These are phyloP conservation scores for Drosophila leonis DNA, from an alignment of 2,888 invertebrate genomes.

Conservation along the genomic window DNA sequence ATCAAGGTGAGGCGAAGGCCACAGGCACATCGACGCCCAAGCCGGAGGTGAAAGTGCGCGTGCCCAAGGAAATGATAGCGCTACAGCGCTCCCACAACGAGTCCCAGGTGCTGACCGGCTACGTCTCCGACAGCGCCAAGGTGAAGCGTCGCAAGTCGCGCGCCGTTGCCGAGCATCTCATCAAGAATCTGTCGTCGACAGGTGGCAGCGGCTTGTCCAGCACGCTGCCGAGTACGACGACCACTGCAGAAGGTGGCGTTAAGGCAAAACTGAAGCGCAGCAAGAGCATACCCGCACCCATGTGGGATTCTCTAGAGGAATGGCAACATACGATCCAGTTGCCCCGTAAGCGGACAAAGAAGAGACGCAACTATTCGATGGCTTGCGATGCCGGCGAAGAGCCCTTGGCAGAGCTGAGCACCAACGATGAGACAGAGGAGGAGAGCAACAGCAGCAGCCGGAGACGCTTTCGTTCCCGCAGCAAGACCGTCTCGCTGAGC, in stretches of 20 bases:
- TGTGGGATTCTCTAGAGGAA: slow-evolving; percentile 41
- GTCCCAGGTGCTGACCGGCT: slow-evolving; percentile 89
- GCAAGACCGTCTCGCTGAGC: slow-evolving; percentile 76
- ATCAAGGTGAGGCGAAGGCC: slow-evolving; percentile 13
- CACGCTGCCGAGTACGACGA: slow-evolving; percentile 14
- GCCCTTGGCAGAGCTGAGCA: slow-evolving; percentile 37
- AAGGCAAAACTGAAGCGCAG: slow-evolving; percentile 51
- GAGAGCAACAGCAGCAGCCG: slow-evolving; percentile 16
- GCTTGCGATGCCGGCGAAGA: slow-evolving; percentile 41
- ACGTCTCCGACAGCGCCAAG: slow-evolving; percentile 86
- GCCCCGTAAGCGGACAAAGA: slow-evolving; percentile 12
- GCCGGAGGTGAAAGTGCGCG: slow-evolving; percentile 73
- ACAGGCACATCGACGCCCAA: slow-evolving; percentile 51
- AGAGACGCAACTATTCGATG: slow-evolving; percentile 43
- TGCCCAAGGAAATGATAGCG: slow-evolving; percentile 88
- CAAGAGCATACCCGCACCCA: slow-evolving; percentile 61
- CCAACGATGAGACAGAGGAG: slow-evolving; percentile 39
- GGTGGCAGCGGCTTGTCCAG: slow-evolving; percentile 24
- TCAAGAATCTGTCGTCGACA: slow-evolving; percentile 6
- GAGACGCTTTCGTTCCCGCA: slow-evolving; percentile 69
- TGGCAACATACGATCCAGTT: slow-evolving; percentile 18
- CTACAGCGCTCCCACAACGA: slow-evolving; percentile 89
- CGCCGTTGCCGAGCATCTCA: slow-evolving; percentile 22
- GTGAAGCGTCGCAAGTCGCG: slow-evolving; percentile 82
- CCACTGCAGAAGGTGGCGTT: background rate